Base-by-base conservation (phyloP, 2,113 vertebrate genomes). In the Rhea pennata region DNA sequence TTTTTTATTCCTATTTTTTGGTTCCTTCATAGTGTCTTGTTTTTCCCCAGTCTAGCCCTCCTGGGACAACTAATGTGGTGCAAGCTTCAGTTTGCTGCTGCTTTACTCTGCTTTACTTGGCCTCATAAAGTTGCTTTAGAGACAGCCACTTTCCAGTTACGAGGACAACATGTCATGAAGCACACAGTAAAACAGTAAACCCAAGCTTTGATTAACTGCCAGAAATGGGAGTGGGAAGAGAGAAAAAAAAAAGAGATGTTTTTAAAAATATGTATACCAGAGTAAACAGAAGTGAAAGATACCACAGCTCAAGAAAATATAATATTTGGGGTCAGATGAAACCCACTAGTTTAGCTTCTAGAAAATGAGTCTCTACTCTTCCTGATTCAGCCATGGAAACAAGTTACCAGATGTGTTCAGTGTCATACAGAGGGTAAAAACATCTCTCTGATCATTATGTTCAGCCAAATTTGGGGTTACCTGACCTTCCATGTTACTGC, bases 41-140 rank as follows among this genome's bases (percentile, higher is more conserved):
- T 93, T 93, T 94, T 82, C 62, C 58, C 54, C 59, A 87, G 21
- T 22, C 40, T 95, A 88, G 31, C 1, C 42, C 91, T 93, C 89
- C 51, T 75, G 94, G 80, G 93, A 90, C 44, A 92, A 67, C 19
- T 78, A 79, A 84, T 76, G 82, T 70, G 67, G 51, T 70, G 90
- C 36, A 95, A 90, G 26, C 9, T 88, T 90, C 76, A 77, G 42
- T 72, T 94, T 88, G 24, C 23, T 81, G 33, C 62, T 88, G 51
- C 94, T 94, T 93, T 31, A 62, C 77, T 91, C 70, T 70, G 31
- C 29, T 92, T 94, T 78, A 29, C 50, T 95, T 85, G 84, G 33
- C 23, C 21, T 83, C 65, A 61, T 56, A 67, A 88, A 86, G 65
- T 81, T 87, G 26, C 74, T 85, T 87, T 76, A 84, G 84, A 93